Percentiles rank a stretch among this genome's conserved stretches.
These are phyloP conservation scores for Rhinoraja longicauda DNA, from an alignment of 2,797 vertebrate genomes.

Conservation along the genomic window DNA sequence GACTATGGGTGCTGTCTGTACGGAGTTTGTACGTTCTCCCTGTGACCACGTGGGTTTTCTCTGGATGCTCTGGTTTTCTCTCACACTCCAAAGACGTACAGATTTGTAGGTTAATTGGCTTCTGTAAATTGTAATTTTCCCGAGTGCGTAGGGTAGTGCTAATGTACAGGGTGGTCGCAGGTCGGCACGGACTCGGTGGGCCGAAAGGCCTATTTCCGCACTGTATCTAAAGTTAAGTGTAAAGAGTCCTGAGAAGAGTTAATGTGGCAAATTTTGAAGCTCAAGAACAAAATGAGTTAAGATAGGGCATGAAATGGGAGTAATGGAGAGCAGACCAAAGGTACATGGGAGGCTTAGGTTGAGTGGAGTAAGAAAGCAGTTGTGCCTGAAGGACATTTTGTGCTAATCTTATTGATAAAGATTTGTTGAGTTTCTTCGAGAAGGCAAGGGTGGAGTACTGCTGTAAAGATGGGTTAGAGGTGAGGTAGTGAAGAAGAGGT, in stretches of 20 bases:
- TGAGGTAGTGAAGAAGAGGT: neutral
- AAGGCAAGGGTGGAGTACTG: neutral
- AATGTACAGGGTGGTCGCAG: too few relatives aligned
- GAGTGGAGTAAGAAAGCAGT: neutral
- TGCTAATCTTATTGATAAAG: neutral
- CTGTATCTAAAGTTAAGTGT: neutral
- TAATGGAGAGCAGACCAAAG: neutral
- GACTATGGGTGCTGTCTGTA: too few relatives aligned
- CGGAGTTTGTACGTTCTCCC: too few relatives aligned
- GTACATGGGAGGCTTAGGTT: neutral
- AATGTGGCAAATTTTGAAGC: neutral
- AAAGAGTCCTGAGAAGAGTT: neutral
- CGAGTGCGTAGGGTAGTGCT: too few relatives aligned
- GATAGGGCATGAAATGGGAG: neutral
- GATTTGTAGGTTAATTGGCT: too few relatives aligned
- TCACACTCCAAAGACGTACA: too few relatives aligned
- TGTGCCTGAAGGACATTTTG: neutral
- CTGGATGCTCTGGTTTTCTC: too few relatives aligned
- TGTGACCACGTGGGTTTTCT: too few relatives aligned
- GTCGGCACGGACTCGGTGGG: too few relatives aligned
- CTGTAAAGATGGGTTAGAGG: neutral
- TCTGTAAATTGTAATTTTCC: too few relatives aligned
- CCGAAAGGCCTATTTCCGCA: too few relatives aligned
- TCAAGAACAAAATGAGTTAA: neutral
- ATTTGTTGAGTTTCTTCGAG: neutral